A percentile compares a stretch with the other conserved stretches of the same genome.
phyloP scores from a whole-genome alignment of 2,113 vertebrate species.

The Calidris pugnax region DNA sequence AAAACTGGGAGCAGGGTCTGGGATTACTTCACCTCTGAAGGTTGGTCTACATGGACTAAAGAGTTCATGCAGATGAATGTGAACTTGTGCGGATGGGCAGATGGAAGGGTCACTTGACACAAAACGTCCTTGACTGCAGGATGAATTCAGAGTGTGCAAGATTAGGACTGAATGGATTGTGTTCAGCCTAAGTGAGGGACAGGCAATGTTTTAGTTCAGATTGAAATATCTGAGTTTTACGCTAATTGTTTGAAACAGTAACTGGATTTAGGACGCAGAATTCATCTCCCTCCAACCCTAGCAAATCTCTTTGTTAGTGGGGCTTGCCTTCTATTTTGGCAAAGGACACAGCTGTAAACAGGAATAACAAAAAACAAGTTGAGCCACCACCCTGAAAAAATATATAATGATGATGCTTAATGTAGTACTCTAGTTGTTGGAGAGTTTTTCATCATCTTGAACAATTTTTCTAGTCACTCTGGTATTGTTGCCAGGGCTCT shows the following conservation, averaged over 20 bases:
- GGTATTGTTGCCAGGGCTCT: background rate
- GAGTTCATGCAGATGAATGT: background rate
- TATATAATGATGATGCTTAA: accelerated
- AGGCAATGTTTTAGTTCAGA: background rate
- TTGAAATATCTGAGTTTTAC: background rate
- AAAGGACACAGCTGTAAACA: background rate
- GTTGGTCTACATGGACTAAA: accelerated
- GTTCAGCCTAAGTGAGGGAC: background rate
- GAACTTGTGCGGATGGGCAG: background rate
- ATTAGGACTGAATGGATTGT: background rate
- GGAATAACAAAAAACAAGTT: background rate
- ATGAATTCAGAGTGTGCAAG: background rate
- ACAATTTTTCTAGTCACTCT: background rate
- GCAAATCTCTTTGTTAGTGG: background rate
- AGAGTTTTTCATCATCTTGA: background rate
- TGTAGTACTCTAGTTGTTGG: background rate
- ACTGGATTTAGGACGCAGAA: background rate
- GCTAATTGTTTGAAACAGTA: background rate
- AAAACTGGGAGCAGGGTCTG: too few species aligned
- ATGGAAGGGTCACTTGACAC: background rate
- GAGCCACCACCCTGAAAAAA: background rate
- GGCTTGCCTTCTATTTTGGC: background rate
- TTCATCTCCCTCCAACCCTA: background rate
- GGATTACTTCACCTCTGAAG: background rate
- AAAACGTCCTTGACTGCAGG: background rate